phyloP scores from a whole-genome alignment of 2,888 invertebrate species.

The Himalopsyche japonica region DNA sequence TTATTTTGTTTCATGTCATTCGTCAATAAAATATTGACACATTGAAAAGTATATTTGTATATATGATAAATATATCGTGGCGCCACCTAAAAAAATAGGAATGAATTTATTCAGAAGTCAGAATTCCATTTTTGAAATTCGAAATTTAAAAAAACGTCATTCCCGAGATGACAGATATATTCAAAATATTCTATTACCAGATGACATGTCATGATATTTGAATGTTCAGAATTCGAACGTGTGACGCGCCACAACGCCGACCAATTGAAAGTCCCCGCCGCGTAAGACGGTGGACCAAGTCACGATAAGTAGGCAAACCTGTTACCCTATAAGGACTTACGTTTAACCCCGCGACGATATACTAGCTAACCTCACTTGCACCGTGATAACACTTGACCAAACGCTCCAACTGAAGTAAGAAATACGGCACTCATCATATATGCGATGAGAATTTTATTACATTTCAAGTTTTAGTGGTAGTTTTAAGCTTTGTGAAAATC shows the following conservation, averaged over 20 bases:
- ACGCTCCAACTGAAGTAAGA: not conserved
- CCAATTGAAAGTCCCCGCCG: not conserved
- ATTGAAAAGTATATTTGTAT: too few relatives aligned
- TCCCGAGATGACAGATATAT: not conserved
- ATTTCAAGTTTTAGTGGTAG: not conserved
- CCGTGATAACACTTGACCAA: not conserved
- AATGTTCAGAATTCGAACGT: not conserved
- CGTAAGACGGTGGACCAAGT: slow-evolving; percentile 11
- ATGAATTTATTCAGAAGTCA: too few relatives aligned
- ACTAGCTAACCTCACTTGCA: not conserved
- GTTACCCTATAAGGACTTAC: slow-evolving; percentile 35
- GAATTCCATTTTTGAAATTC: too few relatives aligned
- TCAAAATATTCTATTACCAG: not conserved
- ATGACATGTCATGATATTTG: not conserved
- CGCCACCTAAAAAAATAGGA: too few relatives aligned
- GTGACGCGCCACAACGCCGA: not conserved
- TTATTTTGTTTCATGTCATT: too few relatives aligned
- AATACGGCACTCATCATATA: not conserved
- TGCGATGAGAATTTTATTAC: not conserved
- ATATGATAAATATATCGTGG: too few relatives aligned
- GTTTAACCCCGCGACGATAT: not conserved
- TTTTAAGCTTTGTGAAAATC: not conserved
- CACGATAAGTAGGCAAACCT: slow-evolving; percentile 34
- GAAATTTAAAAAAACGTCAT: too few relatives aligned
- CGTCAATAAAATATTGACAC: too few relatives aligned